phyloP scores from a whole-genome alignment of 1,140 invertebrate genomes.

The Drosophila cardini region DNA sequence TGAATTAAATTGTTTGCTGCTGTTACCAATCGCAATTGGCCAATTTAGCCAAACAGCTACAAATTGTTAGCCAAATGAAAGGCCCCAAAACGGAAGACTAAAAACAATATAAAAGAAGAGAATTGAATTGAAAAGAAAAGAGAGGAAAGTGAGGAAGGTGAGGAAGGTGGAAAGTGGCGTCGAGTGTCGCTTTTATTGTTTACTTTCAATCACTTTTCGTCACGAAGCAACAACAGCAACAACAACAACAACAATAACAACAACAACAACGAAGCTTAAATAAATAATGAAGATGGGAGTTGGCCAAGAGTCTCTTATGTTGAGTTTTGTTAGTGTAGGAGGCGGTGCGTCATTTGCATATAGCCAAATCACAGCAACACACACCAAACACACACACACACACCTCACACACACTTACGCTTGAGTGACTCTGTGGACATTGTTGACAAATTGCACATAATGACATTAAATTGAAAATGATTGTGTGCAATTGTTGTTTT shows the following conservation, averaged over 20 bases:
- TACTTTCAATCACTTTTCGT: slow-evolving; percentile 85
- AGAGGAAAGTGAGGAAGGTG: slow-evolving; percentile 21
- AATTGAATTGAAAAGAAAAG: slow-evolving; percentile 11
- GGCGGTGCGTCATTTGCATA: slow-evolving; percentile 64
- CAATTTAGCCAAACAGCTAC: slow-evolving; percentile 73
- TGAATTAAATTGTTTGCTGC: slow-evolving; percentile 84
- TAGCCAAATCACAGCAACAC: slow-evolving; percentile 49
- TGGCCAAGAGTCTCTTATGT: slow-evolving; percentile 24
- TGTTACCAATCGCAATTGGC: slow-evolving; percentile 83
- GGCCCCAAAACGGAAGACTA: slow-evolving; percentile 32
- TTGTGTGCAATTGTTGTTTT: slow-evolving; percentile 82
- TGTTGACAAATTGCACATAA: slow-evolving; percentile 85
- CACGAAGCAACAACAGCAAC: slow-evolving; percentile 74
- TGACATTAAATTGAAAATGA: slow-evolving; percentile 85
- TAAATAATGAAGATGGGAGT: slow-evolving; percentile 53
- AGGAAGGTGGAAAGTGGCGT: slow-evolving; percentile 74
- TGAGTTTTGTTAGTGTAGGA: background rate
- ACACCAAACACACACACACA: slow-evolving; percentile 22
- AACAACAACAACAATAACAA: slow-evolving; percentile 40
- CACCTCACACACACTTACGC: slow-evolving; percentile 35
- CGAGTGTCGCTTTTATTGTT: slow-evolving; percentile 83
- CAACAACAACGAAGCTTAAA: slow-evolving; percentile 59
- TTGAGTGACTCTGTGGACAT: slow-evolving; percentile 75
- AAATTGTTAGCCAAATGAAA: slow-evolving; percentile 80
- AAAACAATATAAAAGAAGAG: slow-evolving; percentile 12